These are phyloP conservation scores for Melanotaenia maccullochi DNA, from an alignment of 2,797 vertebrate genomes.

Conservation along the genomic window DNA sequence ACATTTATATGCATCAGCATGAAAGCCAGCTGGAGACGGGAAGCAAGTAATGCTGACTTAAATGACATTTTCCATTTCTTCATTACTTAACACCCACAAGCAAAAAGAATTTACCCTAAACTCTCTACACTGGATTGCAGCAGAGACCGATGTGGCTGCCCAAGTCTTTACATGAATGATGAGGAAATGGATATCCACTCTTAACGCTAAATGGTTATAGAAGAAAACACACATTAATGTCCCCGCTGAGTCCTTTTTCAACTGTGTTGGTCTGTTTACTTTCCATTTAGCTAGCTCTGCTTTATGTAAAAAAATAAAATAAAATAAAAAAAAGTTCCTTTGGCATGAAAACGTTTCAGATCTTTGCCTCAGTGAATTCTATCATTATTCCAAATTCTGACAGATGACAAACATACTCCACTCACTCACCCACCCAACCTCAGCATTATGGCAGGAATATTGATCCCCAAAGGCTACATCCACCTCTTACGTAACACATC, in stretches of 20 bases:
- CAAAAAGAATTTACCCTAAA: conserved; percentile 21
- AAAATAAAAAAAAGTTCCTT: background rate
- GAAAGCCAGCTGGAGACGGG: conserved; percentile 66
- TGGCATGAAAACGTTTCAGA: conserved; percentile 39
- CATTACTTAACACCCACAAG: conserved; percentile 63
- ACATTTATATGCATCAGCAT: conserved; percentile 71
- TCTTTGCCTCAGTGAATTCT: conserved; percentile 38
- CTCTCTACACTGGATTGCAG: conserved; percentile 25
- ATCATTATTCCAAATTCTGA: conserved; percentile 52
- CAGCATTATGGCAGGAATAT: conserved; percentile 41
- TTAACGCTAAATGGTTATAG: conserved; percentile 35
- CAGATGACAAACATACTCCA: conserved; percentile 54
- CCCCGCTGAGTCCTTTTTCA: conserved; percentile 25
- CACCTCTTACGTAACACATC: conserved; percentile 41
- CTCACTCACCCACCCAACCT: conserved; percentile 34
- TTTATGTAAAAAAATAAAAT: conserved; percentile 12
- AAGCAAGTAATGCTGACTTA: conserved; percentile 43
- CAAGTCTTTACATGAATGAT: conserved; percentile 37
- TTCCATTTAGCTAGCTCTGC: conserved; percentile 41
- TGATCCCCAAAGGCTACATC: conserved; percentile 39
- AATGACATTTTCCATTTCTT: conserved; percentile 77
- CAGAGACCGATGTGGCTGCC: conserved; percentile 29
- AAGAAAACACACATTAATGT: conserved; percentile 34
- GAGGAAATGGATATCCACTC: conserved; percentile 39
- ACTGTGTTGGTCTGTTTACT: conserved; percentile 29